Evolutionary conservation across 2,888 invertebrate species (phyloP).

Genomic region (Tipula vernalis): DNA sequence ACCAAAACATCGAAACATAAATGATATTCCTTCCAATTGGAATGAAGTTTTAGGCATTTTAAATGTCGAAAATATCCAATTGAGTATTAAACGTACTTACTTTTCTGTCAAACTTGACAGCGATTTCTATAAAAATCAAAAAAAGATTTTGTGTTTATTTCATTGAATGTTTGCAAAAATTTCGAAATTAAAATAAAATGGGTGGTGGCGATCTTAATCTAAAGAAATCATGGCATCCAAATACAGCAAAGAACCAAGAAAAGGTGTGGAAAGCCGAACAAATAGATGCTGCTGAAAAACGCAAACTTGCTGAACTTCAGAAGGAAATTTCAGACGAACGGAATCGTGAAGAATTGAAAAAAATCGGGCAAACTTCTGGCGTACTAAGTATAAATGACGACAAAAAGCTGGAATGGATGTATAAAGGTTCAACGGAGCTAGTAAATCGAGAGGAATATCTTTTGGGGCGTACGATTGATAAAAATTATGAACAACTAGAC

Average conservation of each 20-base stretch:
- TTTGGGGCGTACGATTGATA: constrained; percentile 69
- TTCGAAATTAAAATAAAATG: constrained; percentile 21
- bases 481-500: constrained; percentile 55
- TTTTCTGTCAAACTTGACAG: not conserved
- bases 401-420: constrained; percentile 77
- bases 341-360: constrained; percentile 51
- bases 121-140: not conserved
- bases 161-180: not conserved
- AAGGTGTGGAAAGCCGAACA: constrained; percentile 69
- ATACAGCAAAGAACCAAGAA: constrained; percentile 63
- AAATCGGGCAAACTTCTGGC: constrained; percentile 43
- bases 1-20: not conserved
- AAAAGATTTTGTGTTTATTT: not conserved
- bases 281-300: constrained; percentile 54
- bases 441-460: constrained; percentile 77
- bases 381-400: constrained; percentile 36
- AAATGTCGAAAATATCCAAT: not conserved
- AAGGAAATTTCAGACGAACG: constrained; percentile 53
- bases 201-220: constrained; percentile 46
- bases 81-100: not conserved
- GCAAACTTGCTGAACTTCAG: constrained; percentile 51
- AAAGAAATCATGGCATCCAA: constrained; percentile 71
- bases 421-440: constrained; percentile 42
- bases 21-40: not conserved
- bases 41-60: not conserved